A percentile compares a stretch with the other conserved stretches of the same genome.
phyloP scores from a whole-genome alignment of 2,797 vertebrate genomes.

The Alexandromys oeconomus region DNA sequence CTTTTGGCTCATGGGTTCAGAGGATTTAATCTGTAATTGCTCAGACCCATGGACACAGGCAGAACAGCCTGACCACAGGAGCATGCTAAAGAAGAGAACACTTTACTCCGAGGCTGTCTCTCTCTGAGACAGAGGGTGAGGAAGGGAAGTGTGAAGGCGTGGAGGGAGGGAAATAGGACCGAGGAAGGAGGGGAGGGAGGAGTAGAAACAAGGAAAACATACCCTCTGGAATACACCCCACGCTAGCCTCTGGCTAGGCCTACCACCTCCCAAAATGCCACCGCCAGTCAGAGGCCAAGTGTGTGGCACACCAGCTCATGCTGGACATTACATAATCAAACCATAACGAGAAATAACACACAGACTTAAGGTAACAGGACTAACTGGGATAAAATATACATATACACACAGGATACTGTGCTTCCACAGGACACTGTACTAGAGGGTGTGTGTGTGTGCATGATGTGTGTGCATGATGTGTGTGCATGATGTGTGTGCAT shows the following conservation, averaged over 20 bases:
- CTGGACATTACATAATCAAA: background rate
- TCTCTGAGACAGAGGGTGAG: background rate
- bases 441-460: background rate
- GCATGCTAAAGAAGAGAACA: background rate
- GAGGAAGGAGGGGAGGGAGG: background rate
- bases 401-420: background rate
- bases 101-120: background rate
- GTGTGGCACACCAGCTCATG: background rate
- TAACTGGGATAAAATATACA: background rate
- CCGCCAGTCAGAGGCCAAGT: background rate
- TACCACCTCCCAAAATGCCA: background rate
- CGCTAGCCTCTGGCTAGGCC: background rate
- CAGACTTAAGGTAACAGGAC: background rate
- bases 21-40: no score
- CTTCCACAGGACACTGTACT: background rate
- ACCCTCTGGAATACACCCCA: background rate
- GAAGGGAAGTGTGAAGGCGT: background rate
- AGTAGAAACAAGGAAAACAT: background rate
- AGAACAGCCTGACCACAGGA: background rate
- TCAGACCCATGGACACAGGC: background rate
- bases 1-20: background rate
- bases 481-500: no score
- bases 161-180: background rate
- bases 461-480: background rate
- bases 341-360: background rate